These are phyloP conservation scores for Lingula anatina DNA, from an alignment of 2,888 invertebrate species.

Conservation along the genomic window DNA sequence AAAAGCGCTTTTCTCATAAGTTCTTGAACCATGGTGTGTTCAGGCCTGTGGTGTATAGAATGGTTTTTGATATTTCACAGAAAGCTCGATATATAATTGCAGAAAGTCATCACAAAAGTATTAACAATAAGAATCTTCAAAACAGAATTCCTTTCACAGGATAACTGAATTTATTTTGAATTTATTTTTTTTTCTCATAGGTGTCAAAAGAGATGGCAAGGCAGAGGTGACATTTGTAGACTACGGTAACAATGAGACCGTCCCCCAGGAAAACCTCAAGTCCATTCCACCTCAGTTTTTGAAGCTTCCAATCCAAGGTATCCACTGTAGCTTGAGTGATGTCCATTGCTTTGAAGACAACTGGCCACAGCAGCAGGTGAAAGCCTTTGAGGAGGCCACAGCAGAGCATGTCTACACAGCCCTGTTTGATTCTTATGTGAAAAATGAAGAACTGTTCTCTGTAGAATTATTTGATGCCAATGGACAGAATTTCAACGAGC, in stretches of 20 bases:
- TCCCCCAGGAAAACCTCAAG: conserved; percentile 5
- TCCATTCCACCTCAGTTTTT: background rate
- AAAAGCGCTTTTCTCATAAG: too few species aligned
- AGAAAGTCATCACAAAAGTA: too few species aligned
- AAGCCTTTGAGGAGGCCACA: background rate
- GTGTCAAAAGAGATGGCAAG: conserved; percentile 22
- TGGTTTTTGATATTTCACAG: too few species aligned
- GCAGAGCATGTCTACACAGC: background rate
- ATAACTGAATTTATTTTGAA: background rate
- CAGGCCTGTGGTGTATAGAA: too few species aligned
- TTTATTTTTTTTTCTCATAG: conserved; percentile 13
- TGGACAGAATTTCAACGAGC: conserved; percentile 25
- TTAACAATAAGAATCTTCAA: too few species aligned
- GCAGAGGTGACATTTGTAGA: conserved; percentile 46
- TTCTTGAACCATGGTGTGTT: too few species aligned
- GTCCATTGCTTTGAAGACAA: background rate
- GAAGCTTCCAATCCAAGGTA: background rate
- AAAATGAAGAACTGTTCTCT: conserved; percentile 11
- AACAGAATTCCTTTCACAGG: too few species aligned
- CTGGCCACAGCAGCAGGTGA: background rate
- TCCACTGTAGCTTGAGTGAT: background rate
- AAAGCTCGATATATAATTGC: too few species aligned
- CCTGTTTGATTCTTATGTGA: background rate
- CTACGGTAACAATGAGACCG: conserved; percentile 46
- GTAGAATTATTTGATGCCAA: conserved; percentile 23